These are phyloP conservation scores for Rhea pennata DNA, from an alignment of 2,113 vertebrate genomes.

Conservation along the genomic window DNA sequence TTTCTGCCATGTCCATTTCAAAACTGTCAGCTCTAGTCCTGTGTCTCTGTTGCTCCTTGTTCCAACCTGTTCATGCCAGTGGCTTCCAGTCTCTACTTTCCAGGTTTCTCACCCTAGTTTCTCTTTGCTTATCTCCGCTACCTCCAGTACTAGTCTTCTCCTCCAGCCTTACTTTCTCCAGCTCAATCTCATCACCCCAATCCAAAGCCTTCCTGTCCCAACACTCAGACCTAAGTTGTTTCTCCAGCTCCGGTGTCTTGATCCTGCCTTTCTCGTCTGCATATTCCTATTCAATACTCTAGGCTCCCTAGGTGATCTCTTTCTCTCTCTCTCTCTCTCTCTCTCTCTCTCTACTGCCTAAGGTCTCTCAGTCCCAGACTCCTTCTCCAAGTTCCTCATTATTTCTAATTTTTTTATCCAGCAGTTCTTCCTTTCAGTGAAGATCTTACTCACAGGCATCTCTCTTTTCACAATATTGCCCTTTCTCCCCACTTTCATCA, in stretches of 20 bases:
- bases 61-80: not conserved
- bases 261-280: not conserved
- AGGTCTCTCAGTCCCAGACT: not conserved
- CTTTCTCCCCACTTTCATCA: not conserved
- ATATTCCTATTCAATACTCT: not conserved
- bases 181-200: not conserved
- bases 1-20: not conserved
- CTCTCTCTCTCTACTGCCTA: not conserved
- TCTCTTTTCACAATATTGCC: not conserved
- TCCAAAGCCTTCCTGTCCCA: rapidly evolving
- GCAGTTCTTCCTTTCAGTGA: not conserved
- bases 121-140: not conserved
- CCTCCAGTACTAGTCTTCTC: not conserved
- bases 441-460: not conserved
- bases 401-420: not conserved
- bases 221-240: not conserved
- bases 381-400: not conserved
- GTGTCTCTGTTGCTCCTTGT: not conserved
- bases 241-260: not conserved
- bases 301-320: not conserved
- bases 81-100: not conserved
- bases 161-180: not conserved
- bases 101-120: not conserved
- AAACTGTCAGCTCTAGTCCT: not conserved
- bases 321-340: not conserved